Conservation (phyloP, 2,888 invertebrate species). For the Eristalinus sepulchralis region DNA sequence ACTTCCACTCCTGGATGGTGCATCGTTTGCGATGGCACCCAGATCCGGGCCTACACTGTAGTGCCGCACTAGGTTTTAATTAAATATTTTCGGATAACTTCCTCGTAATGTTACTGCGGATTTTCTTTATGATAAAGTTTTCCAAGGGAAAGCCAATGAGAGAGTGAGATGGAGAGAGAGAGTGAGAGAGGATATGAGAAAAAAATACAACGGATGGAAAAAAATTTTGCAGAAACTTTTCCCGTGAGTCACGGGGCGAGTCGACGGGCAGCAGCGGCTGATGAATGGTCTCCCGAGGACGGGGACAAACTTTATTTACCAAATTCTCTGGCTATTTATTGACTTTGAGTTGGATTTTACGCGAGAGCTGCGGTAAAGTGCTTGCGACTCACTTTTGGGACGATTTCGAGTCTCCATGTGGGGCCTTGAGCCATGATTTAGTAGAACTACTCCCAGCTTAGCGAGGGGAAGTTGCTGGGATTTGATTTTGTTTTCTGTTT, state of each 20-base stretch:
- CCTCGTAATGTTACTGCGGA: conserved; percentile 16
- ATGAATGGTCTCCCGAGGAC: not conserved
- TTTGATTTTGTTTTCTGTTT: not conserved
- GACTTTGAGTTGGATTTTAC: not conserved
- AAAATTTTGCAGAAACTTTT: not conserved
- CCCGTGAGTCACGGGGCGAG: not conserved
- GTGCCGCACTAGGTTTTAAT: conserved; percentile 20
- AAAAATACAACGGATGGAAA: not conserved
- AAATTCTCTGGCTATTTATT: not conserved
- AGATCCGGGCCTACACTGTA: not conserved
- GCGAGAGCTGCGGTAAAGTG: not conserved
- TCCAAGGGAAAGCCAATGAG: not conserved
- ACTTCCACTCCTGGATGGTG: not conserved
- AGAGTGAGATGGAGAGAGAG: not conserved
- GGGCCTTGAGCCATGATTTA: not conserved
- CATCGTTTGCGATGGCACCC: not conserved
- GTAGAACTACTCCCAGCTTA: not conserved
- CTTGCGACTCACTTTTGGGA: not conserved
- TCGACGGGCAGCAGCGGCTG: not conserved
- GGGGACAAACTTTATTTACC: not conserved
- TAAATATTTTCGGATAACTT: conserved; percentile 15
- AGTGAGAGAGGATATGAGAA: not conserved
- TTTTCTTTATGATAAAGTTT: conserved; percentile 1
- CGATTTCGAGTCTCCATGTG: not conserved
- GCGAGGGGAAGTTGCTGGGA: not conserved